Conservation (phyloP, 2,888 invertebrate species). For the Meteorus colon region DNA sequence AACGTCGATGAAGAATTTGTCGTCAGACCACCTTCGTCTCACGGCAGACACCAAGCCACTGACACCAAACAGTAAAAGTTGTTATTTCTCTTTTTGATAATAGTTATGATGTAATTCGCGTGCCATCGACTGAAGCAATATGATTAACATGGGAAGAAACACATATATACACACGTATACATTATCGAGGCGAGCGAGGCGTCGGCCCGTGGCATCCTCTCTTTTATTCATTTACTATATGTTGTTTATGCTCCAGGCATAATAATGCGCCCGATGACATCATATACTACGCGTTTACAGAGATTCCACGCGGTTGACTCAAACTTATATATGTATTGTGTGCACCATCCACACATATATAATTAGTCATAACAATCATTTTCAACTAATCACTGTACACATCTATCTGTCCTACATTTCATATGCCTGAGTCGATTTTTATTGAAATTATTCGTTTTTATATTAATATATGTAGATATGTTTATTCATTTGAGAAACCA, state of each 20-base stretch:
- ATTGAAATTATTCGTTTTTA: neutral
- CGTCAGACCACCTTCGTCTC: constrained; percentile 54
- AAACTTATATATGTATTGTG: constrained; percentile 49
- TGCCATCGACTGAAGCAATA: constrained; percentile 51
- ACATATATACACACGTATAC: constrained; percentile 15
- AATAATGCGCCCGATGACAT: constrained; percentile 70
- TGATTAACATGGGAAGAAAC: constrained; percentile 53
- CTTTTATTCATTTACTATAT: constrained; percentile 43
- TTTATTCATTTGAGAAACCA: neutral
- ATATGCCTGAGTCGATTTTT: neutral
- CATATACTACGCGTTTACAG: constrained; percentile 68
- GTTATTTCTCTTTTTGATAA: constrained; percentile 64
- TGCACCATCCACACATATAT: neutral
- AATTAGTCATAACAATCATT: neutral
- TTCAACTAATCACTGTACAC: neutral
- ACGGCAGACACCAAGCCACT: constrained; percentile 53
- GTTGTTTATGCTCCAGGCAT: constrained; percentile 66
- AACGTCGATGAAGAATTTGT: neutral
- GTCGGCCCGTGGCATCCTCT: constrained; percentile 42
- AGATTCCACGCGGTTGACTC: constrained; percentile 71
- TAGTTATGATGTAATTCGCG: constrained; percentile 57
- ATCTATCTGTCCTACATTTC: neutral
- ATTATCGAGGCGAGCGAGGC: constrained; percentile 41
- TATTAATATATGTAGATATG: neutral
- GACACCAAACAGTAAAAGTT: constrained; percentile 36